Evolutionary conservation across 2,888 invertebrate species (phyloP).

Genomic region (Agriopis leucophaearia): DNA sequence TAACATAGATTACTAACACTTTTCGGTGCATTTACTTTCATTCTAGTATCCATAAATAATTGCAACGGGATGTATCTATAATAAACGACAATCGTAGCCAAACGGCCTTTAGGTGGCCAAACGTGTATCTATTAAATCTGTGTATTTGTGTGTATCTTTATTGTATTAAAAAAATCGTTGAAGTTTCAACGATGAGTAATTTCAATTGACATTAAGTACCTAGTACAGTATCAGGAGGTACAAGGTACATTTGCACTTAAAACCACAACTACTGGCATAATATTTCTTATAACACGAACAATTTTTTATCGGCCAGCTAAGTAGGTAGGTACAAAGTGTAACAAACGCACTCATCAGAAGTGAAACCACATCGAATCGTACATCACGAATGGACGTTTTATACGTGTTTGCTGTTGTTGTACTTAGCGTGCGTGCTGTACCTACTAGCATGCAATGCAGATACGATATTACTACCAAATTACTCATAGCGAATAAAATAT

Average conservation of each 20-base stretch:
- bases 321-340: constrained; percentile 30
- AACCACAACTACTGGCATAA: neutral
- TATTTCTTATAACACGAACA: constrained; percentile 18
- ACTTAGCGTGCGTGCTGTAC: constrained; percentile 73
- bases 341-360: constrained; percentile 67
- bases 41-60: too few relatives aligned
- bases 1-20: neutral
- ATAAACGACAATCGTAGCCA: too few relatives aligned
- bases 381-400: constrained; percentile 73
- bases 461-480: constrained; percentile 52
- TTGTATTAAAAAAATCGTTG: too few relatives aligned
- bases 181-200: constrained; percentile 3
- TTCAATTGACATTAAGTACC: neutral
- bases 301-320: constrained; percentile 19
- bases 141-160: too few relatives aligned
- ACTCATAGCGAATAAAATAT: constrained; percentile 37
- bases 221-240: neutral
- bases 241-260: constrained; percentile 8
- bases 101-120: too few relatives aligned
- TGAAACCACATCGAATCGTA: constrained; percentile 82
- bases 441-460: constrained; percentile 73
- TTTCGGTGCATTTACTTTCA: neutral
- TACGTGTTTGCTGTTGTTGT: constrained; percentile 68
- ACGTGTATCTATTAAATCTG: too few relatives aligned
- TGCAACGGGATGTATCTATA: too few relatives aligned